A percentile compares a stretch with the other conserved stretches of the same genome.
Conservation (phyloP, 2,113 vertebrate genomes). For the Chloropsis hardwickii region DNA sequence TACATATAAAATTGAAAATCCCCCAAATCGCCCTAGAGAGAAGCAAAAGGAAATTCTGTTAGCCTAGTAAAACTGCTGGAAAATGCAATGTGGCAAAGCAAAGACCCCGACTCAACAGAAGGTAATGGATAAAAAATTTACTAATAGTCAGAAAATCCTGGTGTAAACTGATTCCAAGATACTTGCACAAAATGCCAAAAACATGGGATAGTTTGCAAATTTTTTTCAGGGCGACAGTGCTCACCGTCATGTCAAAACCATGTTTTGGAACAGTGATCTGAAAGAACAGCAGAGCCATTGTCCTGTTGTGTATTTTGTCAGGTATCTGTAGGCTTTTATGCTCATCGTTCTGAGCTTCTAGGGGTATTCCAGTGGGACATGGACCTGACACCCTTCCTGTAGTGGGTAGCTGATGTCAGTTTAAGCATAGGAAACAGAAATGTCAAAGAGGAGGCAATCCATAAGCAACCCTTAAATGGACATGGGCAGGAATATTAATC, state of each 20-base stretch:
- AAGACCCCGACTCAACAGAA: background rate
- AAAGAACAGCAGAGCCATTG: background rate
- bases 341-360: background rate
- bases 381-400: background rate
- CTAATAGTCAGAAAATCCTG: background rate
- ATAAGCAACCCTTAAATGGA: background rate
- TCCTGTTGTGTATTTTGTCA: background rate
- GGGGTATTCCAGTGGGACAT: background rate
- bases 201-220: fast-evolving
- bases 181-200: background rate
- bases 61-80: background rate
- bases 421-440: background rate
- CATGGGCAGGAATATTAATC: background rate
- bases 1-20: background rate
- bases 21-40: background rate
- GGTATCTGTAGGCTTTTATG: background rate
- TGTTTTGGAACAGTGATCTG: background rate
- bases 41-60: background rate
- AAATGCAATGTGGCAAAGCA: background rate
- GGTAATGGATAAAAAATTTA: background rate
- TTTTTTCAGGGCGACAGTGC: background rate
- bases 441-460: background rate
- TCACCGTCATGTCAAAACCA: background rate
- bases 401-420: background rate
- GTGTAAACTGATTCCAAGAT: background rate